Evolutionary conservation across 2,888 invertebrate genomes (phyloP).

Genomic region (Cabera pusaria): DNA sequence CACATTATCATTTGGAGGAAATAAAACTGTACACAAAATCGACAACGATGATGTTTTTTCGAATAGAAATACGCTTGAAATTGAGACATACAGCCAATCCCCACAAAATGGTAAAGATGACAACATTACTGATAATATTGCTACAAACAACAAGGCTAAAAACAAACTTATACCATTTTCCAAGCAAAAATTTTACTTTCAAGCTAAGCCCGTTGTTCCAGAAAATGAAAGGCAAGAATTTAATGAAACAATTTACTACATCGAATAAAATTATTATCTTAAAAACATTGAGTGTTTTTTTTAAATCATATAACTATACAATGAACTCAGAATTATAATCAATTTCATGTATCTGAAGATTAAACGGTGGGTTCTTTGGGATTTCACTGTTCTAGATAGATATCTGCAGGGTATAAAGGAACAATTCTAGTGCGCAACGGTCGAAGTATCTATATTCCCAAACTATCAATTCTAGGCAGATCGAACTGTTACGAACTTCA

Average conservation of each 20-base stretch:
- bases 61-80: no score
- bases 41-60: neutral
- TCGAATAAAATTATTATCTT: conserved; percentile 21
- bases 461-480: neutral
- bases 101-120: no score
- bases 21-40: neutral
- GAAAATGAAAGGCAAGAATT: conserved; percentile 33
- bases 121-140: neutral
- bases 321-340: no score
- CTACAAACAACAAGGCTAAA: neutral
- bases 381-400: no score
- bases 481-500: neutral
- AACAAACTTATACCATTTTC: neutral
- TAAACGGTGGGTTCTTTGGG: no score
- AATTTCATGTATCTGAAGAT: no score
- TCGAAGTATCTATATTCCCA: no score
- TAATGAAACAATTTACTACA: conserved; percentile 41
- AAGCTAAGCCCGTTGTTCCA: conserved; percentile 45
- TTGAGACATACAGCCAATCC: no score
- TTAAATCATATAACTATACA: no score
- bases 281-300: no score
- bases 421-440: no score
- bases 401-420: no score
- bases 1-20: conserved; percentile 8
- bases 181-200: conserved; percentile 37